Evolutionary conservation across 1,140 invertebrate species (phyloP).

Genomic region (Drosophila miranda): DNA sequence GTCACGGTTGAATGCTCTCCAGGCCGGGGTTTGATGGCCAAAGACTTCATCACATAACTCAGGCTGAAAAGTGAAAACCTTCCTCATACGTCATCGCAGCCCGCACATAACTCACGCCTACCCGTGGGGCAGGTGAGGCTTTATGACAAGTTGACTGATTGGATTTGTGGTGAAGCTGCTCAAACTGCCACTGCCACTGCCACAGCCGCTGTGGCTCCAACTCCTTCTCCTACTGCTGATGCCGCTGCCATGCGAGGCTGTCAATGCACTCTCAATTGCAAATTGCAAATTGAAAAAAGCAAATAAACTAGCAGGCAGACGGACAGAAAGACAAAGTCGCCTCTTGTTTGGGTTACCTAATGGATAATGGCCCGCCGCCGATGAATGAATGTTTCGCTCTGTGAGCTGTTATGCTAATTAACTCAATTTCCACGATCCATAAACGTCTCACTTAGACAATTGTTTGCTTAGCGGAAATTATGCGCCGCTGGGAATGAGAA

Average conservation of each 20-base stretch:
- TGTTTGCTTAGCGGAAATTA: constrained; percentile 61
- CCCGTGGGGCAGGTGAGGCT: constrained; percentile 25
- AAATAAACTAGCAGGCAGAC: constrained; percentile 18
- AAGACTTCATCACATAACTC: constrained; percentile 44
- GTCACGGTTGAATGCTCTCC: constrained; percentile 57
- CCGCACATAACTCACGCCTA: constrained; percentile 51
- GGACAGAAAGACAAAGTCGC: constrained; percentile 5
- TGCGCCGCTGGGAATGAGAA: constrained; percentile 53
- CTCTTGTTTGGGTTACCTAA: constrained; percentile 30
- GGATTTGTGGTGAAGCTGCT: constrained; percentile 41
- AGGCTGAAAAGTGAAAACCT: constrained; percentile 30
- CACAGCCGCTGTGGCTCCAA: not conserved
- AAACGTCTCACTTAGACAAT: constrained; percentile 68
- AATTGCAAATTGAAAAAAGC: constrained; percentile 43
- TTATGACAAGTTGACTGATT: constrained; percentile 60
- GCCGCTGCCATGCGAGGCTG: constrained; percentile 6
- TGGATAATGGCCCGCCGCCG: constrained; percentile 19
- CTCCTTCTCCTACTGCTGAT: not conserved
- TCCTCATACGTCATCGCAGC: constrained; percentile 37
- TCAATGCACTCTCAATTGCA: constrained; percentile 45
- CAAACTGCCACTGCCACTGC: not conserved
- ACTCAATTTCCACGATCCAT: constrained; percentile 74
- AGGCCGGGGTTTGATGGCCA: constrained; percentile 5
- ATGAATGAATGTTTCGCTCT: constrained; percentile 10
- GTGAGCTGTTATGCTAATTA: constrained; percentile 63